Evolutionary conservation across 2,797 vertebrate genomes (phyloP).

Genomic region (Parauchenoglanis punctatus): DNA sequence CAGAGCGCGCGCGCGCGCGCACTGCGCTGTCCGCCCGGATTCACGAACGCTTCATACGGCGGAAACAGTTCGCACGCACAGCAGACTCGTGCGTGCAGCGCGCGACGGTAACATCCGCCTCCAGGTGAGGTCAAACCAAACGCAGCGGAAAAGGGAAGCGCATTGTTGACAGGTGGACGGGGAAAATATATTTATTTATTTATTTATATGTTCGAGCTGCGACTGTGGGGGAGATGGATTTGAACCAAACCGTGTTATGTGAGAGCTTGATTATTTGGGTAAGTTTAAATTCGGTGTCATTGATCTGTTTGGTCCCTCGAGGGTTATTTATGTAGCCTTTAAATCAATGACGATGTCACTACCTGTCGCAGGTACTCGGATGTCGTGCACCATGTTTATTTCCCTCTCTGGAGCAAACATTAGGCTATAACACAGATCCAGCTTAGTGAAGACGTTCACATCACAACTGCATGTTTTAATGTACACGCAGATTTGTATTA

Average conservation of each 20-base stretch:
- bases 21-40: slow-evolving; percentile 54
- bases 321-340: slow-evolving; percentile 18
- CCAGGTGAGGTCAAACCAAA: slow-evolving; percentile 78
- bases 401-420: not conserved
- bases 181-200: slow-evolving; percentile 22
- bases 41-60: slow-evolving; percentile 70
- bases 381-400: not conserved
- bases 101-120: slow-evolving; percentile 59
- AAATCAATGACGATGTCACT: slow-evolving; percentile 33
- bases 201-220: slow-evolving; percentile 37
- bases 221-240: slow-evolving; percentile 68
- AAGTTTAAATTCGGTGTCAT: slow-evolving; percentile 64
- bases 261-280: slow-evolving; percentile 96
- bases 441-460: not conserved
- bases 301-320: not conserved
- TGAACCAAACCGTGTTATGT: slow-evolving; percentile 74
- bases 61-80: slow-evolving; percentile 26
- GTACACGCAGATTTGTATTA: not conserved
- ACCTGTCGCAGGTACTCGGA: slow-evolving; percentile 66
- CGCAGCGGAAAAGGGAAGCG: slow-evolving; percentile 70
- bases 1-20: slow-evolving; percentile 47
- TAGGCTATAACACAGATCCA: too few relatives aligned
- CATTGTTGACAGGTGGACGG: slow-evolving; percentile 77
- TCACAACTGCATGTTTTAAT: not conserved
- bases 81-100: slow-evolving; percentile 28